Percentiles rank a stretch among this genome's conserved stretches.
These are phyloP conservation scores for Apodemia zela DNA, from an alignment of 2,888 invertebrate genomes.

Conservation along the genomic window DNA sequence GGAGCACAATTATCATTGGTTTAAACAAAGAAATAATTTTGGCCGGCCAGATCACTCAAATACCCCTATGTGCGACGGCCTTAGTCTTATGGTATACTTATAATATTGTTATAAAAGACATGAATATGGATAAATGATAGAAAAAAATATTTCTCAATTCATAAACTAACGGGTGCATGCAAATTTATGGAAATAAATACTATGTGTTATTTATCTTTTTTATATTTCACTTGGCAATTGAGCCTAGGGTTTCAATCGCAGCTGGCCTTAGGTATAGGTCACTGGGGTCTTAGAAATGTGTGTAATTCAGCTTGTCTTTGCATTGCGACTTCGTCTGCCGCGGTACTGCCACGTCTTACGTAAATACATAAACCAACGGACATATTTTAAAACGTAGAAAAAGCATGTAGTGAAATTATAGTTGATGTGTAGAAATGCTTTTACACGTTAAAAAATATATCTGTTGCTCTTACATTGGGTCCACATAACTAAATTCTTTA, in stretches of 20 bases:
- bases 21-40: no score
- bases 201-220: conserved; percentile 80
- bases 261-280: conserved; percentile 37
- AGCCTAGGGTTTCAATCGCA: conserved; percentile 72
- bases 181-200: conserved; percentile 72
- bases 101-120: conserved; percentile 74
- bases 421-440: conserved; percentile 4
- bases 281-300: conserved; percentile 40
- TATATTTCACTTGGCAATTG: conserved; percentile 75
- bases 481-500: conserved; percentile 4
- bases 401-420: conserved; percentile 8
- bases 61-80: no score
- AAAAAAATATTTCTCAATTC: conserved; percentile 73
- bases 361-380: conserved; percentile 16
- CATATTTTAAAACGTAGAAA: background rate
- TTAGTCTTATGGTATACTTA: conserved; percentile 75
- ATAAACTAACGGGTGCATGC: conserved; percentile 78
- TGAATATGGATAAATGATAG: conserved; percentile 74
- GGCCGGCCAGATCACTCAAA: no score
- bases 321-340: conserved; percentile 29
- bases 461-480: conserved; percentile 1
- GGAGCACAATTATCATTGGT: no score
- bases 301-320: conserved; percentile 47
- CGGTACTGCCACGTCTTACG: conserved; percentile 24
- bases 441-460: conserved; percentile 2